These are phyloP conservation scores for Patella ulyssiponensis DNA, from an alignment of 2,888 invertebrate genomes.

Conservation along the genomic window DNA sequence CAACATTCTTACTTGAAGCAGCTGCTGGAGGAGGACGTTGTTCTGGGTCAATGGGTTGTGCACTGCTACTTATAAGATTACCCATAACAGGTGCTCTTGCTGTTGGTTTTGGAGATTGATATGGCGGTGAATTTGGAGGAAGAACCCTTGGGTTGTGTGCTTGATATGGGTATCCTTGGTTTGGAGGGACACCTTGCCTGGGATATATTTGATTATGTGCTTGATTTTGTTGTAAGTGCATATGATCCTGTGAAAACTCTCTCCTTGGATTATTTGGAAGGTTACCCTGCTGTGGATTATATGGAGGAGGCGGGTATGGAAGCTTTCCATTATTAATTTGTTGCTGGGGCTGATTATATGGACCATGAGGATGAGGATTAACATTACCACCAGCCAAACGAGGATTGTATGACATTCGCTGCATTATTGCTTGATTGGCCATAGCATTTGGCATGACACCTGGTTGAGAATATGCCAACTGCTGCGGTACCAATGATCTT, in stretches of 20 bases:
- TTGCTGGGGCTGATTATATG: neutral
- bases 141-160: neutral
- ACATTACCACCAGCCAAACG: neutral
- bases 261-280: neutral
- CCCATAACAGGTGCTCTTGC: neutral
- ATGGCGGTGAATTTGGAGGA: neutral
- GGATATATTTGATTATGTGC: neutral
- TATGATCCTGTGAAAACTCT: neutral
- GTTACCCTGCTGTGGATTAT: neutral
- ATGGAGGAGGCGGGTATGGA: neutral
- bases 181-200: neutral
- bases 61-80: too few relatives aligned
- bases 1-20: too few relatives aligned
- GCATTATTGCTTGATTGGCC: neutral
- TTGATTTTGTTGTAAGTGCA: neutral
- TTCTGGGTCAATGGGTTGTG: too few relatives aligned
- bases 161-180: neutral
- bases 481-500: neutral
- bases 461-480: neutral
- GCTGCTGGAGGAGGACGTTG: too few relatives aligned
- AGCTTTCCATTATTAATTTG: neutral
- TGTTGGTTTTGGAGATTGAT: neutral
- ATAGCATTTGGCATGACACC: neutral
- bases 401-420: constrained; percentile 11
- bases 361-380: neutral